Evolutionary conservation across 1,140 invertebrate genomes (phyloP).

Genomic region (Stegodyphus dumicola): DNA sequence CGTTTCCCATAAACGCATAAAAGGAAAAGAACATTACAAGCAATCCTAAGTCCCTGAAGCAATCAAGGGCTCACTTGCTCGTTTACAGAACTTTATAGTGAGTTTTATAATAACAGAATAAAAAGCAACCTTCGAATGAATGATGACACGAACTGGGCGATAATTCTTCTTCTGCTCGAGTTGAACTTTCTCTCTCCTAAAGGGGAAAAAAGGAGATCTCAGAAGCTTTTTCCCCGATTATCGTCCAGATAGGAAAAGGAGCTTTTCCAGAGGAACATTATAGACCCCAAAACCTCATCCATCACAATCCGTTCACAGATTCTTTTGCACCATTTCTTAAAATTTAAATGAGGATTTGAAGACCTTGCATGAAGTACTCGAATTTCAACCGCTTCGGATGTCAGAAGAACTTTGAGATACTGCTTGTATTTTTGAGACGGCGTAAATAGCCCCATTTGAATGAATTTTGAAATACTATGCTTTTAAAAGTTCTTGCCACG

Average conservation of each 20-base stretch:
- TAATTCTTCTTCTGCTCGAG: conserved; percentile 54
- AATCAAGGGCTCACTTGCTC: conserved; percentile 35
- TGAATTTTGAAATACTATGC: too few species aligned
- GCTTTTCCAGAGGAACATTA: conserved; percentile 31
- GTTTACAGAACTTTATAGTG: conserved; percentile 28
- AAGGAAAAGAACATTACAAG: conserved; percentile 17
- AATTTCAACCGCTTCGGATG: not conserved
- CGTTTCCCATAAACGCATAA: not conserved
- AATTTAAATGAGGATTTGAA: conserved; percentile 42
- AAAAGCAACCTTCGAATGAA: conserved; percentile 30
- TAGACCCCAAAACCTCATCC: conserved; percentile 27
- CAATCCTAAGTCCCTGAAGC: conserved; percentile 17
- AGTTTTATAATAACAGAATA: conserved; percentile 2
- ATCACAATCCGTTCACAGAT: conserved; percentile 15
- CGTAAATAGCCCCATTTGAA: too few species aligned
- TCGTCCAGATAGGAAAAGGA: conserved; percentile 36
- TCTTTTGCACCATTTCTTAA: conserved; percentile 36
- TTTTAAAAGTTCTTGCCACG: too few species aligned
- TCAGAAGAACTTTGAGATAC: too few species aligned
- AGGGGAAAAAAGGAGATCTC: conserved; percentile 23
- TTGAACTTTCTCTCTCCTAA: conserved; percentile 14
- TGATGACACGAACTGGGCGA: conserved; percentile 44
- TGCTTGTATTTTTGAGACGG: too few species aligned
- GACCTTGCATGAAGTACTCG: not conserved
- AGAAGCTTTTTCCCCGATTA: conserved; percentile 30